These are phyloP conservation scores for Peromyscus maniculatus DNA, from an alignment of 2,113 vertebrate genomes.

Conservation along the genomic window DNA sequence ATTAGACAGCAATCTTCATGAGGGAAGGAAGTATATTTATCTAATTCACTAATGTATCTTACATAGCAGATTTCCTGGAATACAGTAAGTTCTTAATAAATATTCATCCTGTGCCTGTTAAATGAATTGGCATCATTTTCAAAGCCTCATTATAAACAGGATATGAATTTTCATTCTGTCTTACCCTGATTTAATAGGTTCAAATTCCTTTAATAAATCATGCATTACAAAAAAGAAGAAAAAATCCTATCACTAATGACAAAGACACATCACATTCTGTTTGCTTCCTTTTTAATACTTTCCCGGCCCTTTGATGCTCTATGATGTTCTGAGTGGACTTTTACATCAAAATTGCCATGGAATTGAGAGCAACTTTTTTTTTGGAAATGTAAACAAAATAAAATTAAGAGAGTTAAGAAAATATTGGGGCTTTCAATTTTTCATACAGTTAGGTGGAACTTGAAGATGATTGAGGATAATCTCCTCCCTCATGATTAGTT, in stretches of 20 bases:
- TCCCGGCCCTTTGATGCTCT: conserved; percentile 1
- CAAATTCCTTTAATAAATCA: conserved; percentile 80
- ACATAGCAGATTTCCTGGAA: conserved; percentile 48
- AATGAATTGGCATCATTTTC: conserved; percentile 81
- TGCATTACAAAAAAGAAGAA: conserved; percentile 59
- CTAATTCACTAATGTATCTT: conserved; percentile 61
- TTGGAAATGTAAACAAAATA: background rate
- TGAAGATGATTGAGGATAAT: background rate
- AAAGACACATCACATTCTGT: conserved; percentile 57
- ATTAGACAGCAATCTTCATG: conserved; percentile 28
- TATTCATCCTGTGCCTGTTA: conserved; percentile 78
- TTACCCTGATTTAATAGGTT: conserved; percentile 75
- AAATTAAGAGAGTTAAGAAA: background rate
- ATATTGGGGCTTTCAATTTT: background rate
- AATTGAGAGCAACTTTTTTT: background rate
- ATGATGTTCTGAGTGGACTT: conserved; percentile 25
- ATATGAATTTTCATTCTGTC: conserved; percentile 82
- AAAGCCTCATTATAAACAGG: conserved; percentile 82
- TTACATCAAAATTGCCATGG: conserved; percentile 11
- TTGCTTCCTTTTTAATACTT: background rate
- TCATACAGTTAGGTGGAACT: background rate
- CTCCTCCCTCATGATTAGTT: background rate
- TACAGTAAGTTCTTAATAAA: conserved; percentile 75
- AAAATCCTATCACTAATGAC: conserved; percentile 66
- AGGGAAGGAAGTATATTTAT: conserved; percentile 52